Conservation (phyloP, 1,140 invertebrate species). For the Trachymyrmex septentrionalis region DNA sequence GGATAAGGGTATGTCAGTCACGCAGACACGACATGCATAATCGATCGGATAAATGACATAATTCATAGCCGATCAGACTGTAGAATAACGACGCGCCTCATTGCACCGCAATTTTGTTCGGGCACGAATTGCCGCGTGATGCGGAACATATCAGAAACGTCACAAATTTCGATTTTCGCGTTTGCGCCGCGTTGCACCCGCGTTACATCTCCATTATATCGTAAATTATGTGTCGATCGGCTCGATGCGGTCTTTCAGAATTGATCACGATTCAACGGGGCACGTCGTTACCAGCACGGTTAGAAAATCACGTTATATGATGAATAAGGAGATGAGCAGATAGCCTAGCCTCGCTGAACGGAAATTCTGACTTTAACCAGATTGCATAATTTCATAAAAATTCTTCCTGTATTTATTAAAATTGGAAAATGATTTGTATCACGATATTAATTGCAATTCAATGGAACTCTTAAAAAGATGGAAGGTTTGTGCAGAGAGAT, state of each 20-base stretch:
- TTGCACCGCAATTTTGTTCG: constrained; percentile 44
- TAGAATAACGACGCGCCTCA: constrained; percentile 24
- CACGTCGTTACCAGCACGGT: constrained; percentile 14
- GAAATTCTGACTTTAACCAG: constrained; percentile 25
- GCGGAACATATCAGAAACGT: constrained; percentile 59
- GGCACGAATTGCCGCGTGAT: constrained; percentile 3
- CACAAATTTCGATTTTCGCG: constrained; percentile 55
- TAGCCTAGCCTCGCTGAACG: too few species aligned
- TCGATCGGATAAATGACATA: constrained; percentile 59
- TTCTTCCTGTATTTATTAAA: background rate
- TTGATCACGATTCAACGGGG: constrained; percentile 43
- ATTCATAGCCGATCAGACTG: constrained; percentile 49
- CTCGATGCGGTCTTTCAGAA: constrained; percentile 33
- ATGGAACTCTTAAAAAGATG: background rate
- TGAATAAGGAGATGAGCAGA: background rate
- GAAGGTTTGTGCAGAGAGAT: background rate
- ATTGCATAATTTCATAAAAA: background rate
- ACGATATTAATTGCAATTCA: background rate
- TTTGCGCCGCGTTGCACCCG: constrained; percentile 18
- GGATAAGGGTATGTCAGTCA: constrained; percentile 11
- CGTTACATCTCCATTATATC: constrained; percentile 52
- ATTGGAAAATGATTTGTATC: background rate
- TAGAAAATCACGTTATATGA: constrained; percentile 14
- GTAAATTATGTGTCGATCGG: constrained; percentile 55
- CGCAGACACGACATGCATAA: constrained; percentile 27